A percentile compares a stretch with the other conserved stretches of the same genome.
Evolutionary conservation across 2,797 vertebrate species (phyloP).

Genomic region (Falco concolor): DNA sequence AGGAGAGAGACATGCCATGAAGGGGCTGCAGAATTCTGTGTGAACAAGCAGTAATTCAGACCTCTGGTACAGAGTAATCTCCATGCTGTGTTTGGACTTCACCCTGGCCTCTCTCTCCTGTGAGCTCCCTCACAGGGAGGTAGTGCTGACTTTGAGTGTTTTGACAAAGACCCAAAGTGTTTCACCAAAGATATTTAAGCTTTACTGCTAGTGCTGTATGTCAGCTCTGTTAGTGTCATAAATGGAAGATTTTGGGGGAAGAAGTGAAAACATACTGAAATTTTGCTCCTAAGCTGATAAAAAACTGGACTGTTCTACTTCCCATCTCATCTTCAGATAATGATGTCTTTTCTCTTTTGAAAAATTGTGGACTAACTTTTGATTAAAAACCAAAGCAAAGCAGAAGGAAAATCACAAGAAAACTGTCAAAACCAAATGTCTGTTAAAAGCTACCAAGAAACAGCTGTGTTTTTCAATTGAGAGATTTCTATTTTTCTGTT

Average conservation of each 20-base stretch:
- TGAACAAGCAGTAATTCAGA: constrained; percentile 10
- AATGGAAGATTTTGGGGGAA: neutral
- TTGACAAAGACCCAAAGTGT: neutral
- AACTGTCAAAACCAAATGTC: neutral
- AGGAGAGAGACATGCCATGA: neutral
- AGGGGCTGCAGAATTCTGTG: neutral
- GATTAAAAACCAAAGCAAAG: neutral
- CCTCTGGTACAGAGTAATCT: neutral
- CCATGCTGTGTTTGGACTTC: neutral
- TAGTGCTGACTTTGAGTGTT: neutral
- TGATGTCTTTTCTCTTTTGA: neutral
- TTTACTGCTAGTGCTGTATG: neutral
- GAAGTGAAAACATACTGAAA: neutral
- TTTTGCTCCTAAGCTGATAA: neutral
- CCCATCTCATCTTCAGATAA: neutral
- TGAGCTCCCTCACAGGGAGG: neutral
- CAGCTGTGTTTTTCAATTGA: accelerated
- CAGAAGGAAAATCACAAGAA: neutral
- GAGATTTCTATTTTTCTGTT: neutral
- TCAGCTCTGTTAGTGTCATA: neutral
- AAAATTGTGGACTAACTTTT: neutral
- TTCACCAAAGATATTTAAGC: neutral
- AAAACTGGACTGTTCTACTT: neutral
- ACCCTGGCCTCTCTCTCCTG: neutral
- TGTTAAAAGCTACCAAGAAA: neutral